Percentiles rank a stretch among this genome's conserved stretches.
These are phyloP conservation scores for Molothrus ater DNA, from an alignment of 2,797 vertebrate species.

Conservation along the genomic window DNA sequence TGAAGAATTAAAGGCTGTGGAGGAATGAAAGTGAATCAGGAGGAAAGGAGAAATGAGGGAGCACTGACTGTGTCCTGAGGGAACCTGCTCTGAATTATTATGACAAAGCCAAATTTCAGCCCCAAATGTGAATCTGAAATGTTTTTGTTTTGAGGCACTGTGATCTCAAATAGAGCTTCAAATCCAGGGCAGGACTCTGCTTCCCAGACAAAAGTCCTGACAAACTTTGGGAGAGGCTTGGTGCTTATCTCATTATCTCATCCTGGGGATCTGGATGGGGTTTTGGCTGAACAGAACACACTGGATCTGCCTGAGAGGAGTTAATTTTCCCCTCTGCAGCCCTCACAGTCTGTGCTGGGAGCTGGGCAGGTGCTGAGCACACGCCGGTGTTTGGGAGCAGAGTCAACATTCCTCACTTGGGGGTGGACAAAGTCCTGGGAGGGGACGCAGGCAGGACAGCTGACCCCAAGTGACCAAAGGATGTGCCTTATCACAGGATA, in stretches of 20 bases:
- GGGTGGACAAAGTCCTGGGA: not conserved
- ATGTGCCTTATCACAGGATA: accelerated
- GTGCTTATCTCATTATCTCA: accelerated
- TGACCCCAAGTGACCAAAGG: not conserved
- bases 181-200: not conserved
- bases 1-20: not conserved
- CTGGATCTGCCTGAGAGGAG: not conserved
- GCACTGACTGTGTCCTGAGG: not conserved
- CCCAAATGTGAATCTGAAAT: not conserved
- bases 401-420: too few species aligned
- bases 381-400: too few species aligned
- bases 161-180: not conserved
- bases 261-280: not conserved
- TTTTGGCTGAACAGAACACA: not conserved
- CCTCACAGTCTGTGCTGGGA: not conserved
- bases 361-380: not conserved
- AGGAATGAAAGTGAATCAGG: not conserved
- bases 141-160: not conserved
- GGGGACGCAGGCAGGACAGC: not conserved
- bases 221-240: not conserved
- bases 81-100: not conserved
- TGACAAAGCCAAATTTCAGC: not conserved
- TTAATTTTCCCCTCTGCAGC: not conserved
- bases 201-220: not conserved
- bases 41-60: not conserved